A percentile compares a stretch with the other conserved stretches of the same genome.
Evolutionary conservation across 2,797 vertebrate genomes (phyloP).

Genomic region (Eulemur albifrons): DNA sequence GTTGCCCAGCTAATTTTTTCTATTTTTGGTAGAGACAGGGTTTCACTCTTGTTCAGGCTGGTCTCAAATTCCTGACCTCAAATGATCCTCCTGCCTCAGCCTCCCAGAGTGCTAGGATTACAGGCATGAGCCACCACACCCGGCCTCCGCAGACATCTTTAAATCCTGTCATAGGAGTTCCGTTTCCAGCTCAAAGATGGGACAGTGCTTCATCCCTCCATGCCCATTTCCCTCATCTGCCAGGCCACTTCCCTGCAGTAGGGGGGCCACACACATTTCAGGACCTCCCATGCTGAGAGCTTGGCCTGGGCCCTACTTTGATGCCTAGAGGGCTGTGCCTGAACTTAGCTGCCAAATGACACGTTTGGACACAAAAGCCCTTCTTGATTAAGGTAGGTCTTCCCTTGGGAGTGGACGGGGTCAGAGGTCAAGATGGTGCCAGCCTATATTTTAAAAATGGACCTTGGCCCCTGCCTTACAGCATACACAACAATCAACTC

Average conservation of each 20-base stretch:
- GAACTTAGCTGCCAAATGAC: slow-evolving; percentile 45
- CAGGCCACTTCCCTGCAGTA: not conserved
- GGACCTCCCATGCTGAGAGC: not conserved
- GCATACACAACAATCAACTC: slow-evolving; percentile 30
- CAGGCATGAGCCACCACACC: rapidly evolving
- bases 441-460: slow-evolving; percentile 33
- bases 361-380: slow-evolving; percentile 54
- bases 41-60: no score
- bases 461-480: slow-evolving; percentile 48
- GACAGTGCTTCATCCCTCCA: not conserved
- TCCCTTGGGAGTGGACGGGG: not conserved
- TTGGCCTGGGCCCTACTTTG: not conserved
- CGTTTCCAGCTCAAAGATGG: not conserved
- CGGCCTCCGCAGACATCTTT: not conserved
- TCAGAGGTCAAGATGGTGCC: slow-evolving; percentile 40
- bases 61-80: no score
- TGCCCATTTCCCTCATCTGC: not conserved
- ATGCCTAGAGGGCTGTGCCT: not conserved
- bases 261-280: not conserved
- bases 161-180: not conserved
- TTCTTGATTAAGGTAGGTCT: slow-evolving; percentile 56
- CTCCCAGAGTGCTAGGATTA: no score
- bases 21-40: no score
- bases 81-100: no score
- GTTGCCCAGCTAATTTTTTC: no score